phyloP scores from a whole-genome alignment of 2,113 vertebrate species.

The Eidolon helvum region DNA sequence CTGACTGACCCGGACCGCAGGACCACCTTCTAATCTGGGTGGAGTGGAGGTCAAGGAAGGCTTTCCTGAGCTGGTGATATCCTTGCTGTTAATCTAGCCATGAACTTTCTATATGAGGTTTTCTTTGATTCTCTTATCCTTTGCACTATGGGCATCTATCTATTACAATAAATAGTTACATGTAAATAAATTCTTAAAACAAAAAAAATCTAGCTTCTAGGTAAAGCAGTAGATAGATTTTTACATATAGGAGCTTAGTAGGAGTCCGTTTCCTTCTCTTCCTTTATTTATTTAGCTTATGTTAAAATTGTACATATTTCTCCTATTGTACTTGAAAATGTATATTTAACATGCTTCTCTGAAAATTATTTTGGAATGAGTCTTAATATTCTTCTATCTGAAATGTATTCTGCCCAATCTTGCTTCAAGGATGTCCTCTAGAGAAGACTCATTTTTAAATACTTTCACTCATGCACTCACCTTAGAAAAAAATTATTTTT shows the following conservation, averaged over 20 bases:
- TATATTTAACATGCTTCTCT: neutral
- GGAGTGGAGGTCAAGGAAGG: neutral
- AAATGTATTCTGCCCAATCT: neutral
- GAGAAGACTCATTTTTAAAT: neutral
- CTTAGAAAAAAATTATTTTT: neutral
- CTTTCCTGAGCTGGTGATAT: neutral
- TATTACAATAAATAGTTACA: neutral
- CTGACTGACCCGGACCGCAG: neutral
- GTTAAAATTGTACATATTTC: neutral
- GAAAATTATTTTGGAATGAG: neutral
- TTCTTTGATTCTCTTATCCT: neutral
- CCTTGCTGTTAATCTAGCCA: neutral
- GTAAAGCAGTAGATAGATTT: neutral
- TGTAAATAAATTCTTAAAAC: neutral
- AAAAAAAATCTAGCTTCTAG: neutral
- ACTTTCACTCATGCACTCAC: neutral
- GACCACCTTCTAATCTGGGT: neutral
- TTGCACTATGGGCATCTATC: neutral
- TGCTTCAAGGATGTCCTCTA: neutral
- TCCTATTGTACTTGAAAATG: neutral
- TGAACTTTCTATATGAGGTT: neutral
- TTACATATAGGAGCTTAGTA: neutral
- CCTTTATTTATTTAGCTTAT: neutral
- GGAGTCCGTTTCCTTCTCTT: neutral
- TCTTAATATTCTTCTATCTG: neutral